Percentiles rank a stretch among this genome's conserved stretches.
Evolutionary conservation across 1,140 invertebrate species (phyloP).

Genomic region (Wasmannia auropunctata): DNA sequence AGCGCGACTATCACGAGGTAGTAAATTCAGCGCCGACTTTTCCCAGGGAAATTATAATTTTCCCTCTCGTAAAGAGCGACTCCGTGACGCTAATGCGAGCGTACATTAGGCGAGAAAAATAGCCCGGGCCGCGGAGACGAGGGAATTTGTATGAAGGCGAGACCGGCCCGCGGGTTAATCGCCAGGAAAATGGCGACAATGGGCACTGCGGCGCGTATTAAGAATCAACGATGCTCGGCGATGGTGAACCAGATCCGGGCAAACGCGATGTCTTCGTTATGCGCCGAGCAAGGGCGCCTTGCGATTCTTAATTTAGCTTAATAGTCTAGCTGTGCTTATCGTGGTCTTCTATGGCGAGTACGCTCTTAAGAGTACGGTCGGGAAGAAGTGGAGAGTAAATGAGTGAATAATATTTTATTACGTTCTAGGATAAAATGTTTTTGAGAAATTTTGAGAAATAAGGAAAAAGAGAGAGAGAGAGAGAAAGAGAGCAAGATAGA

Average conservation of each 20-base stretch:
- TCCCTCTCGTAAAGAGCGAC: slow-evolving; percentile 79
- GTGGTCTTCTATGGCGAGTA: not conserved
- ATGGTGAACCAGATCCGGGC: slow-evolving; percentile 7
- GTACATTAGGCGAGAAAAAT: slow-evolving; percentile 83
- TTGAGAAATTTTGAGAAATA: not conserved
- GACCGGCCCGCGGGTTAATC: slow-evolving; percentile 78
- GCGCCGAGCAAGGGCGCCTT: not conserved
- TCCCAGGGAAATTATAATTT: slow-evolving; percentile 82
- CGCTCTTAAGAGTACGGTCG: not conserved
- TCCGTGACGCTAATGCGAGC: slow-evolving; percentile 82
- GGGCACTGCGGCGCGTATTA: slow-evolving; percentile 66
- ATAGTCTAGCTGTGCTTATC: slow-evolving; percentile 17
- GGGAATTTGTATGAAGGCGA: slow-evolving; percentile 76
- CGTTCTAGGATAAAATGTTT: not conserved
- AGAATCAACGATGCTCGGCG: slow-evolving; percentile 67
- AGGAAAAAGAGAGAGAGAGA: not conserved
- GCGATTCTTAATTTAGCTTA: slow-evolving; percentile 46
- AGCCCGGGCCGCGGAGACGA: slow-evolving; percentile 67
- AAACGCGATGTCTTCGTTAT: slow-evolving; percentile 42
- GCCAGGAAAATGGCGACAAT: slow-evolving; percentile 81
- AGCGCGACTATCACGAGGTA: slow-evolving; percentile 76
- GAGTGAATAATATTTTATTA: slow-evolving; percentile 7
- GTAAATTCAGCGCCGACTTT: slow-evolving; percentile 80
- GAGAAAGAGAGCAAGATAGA: not conserved
- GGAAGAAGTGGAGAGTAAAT: not conserved